Evolutionary conservation across 2,888 invertebrate genomes (phyloP).

Genomic region (Hypsopygia costalis): DNA sequence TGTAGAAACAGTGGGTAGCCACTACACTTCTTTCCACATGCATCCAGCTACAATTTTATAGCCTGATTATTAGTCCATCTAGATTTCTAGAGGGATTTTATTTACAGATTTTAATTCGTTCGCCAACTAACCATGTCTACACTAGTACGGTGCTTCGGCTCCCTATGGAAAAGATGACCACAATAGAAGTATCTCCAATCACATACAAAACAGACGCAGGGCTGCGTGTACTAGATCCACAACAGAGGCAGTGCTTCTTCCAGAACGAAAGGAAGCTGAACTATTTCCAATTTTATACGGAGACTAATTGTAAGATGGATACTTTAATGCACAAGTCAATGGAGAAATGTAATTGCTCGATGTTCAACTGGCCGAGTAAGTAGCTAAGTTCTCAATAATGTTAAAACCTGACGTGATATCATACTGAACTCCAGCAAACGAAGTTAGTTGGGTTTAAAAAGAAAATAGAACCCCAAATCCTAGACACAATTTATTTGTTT

Average conservation of each 20-base stretch:
- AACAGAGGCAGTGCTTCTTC: constrained; percentile 64
- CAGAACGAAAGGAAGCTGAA: constrained; percentile 59
- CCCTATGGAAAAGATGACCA: constrained; percentile 69
- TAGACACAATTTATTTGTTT: too few relatives aligned
- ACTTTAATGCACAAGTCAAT: constrained; percentile 67
- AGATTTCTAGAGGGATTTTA: too few relatives aligned
- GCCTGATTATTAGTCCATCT: too few relatives aligned
- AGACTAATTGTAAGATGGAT: constrained; percentile 77
- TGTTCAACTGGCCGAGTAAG: constrained; percentile 70
- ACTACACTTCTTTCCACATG: too few relatives aligned
- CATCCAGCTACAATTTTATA: too few relatives aligned
- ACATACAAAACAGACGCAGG: constrained; percentile 62
- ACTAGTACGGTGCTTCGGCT: constrained; percentile 63
- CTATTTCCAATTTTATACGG: constrained; percentile 71
- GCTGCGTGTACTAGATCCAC: constrained; percentile 46
- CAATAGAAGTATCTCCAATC: constrained; percentile 62
- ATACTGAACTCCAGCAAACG: too few relatives aligned
- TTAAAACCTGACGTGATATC: too few relatives aligned
- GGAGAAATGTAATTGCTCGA: constrained; percentile 64
- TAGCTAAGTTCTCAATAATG: too few relatives aligned
- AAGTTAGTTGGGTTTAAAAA: too few relatives aligned
- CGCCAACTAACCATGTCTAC: constrained; percentile 68
- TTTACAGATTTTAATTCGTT: constrained; percentile 63
- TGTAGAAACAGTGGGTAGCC: too few relatives aligned
- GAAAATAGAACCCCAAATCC: too few relatives aligned